Conservation (phyloP, 2,888 invertebrate species). For the Gibbula magus region DNA sequence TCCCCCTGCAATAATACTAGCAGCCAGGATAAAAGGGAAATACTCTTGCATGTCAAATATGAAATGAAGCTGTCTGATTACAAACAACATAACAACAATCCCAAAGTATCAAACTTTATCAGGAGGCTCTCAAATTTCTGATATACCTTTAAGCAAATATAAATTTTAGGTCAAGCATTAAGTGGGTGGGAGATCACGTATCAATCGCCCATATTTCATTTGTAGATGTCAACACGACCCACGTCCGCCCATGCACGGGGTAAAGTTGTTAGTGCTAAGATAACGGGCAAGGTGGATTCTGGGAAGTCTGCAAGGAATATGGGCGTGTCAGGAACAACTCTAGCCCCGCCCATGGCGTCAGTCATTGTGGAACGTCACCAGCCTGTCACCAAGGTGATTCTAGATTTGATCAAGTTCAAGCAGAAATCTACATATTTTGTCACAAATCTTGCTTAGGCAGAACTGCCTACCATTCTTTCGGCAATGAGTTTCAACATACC, state of each 20-base stretch:
- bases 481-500: no score
- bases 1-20: no score
- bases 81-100: no score
- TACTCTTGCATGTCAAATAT: no score
- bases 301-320: slow-evolving; percentile 30
- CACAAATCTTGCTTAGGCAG: background rate
- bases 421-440: background rate
- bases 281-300: slow-evolving; percentile 48
- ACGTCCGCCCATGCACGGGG: slow-evolving; percentile 25
- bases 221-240: background rate
- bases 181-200: no score
- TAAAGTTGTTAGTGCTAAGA: slow-evolving; percentile 48
- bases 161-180: no score
- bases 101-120: no score
- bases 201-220: background rate
- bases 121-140: no score
- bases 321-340: slow-evolving; percentile 26
- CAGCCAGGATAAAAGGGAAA: no score
- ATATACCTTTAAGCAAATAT: no score
- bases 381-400: slow-evolving; percentile 67
- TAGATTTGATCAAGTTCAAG: background rate
- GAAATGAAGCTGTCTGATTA: no score
- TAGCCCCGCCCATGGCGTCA: slow-evolving; percentile 72
- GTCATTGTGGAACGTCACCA: slow-evolving; percentile 72
- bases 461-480: background rate